Evolutionary conservation across 23 tunicate species (phyloP).

Genomic region (Trididemnum nubilum): DNA sequence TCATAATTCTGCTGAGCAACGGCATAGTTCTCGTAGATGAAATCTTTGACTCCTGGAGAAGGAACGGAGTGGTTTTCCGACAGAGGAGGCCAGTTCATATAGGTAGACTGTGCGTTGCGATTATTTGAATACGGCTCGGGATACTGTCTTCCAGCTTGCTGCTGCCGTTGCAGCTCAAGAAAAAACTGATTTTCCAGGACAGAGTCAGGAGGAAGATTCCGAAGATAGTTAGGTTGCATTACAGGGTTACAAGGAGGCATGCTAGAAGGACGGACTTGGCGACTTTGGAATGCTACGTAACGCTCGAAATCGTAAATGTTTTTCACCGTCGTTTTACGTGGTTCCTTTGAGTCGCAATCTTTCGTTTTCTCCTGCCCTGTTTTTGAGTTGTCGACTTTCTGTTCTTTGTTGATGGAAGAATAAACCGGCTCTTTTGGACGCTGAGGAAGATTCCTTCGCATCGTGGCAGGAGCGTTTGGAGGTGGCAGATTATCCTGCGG

Average conservation of each 20-base stretch:
- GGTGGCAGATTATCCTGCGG: neutral
- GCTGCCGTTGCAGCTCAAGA: neutral
- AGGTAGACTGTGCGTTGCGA: neutral
- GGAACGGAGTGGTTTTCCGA: neutral
- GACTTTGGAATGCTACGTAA: slow-evolving; percentile 14
- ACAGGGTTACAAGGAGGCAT: neutral
- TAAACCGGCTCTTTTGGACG: neutral
- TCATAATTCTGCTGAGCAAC: neutral
- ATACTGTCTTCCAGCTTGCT: neutral
- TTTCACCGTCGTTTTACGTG: slow-evolving; percentile 2
- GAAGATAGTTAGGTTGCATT: slow-evolving; percentile 12
- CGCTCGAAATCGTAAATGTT: slow-evolving; percentile 57
- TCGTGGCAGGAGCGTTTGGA: neutral
- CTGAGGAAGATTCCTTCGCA: neutral
- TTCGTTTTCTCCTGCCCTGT: neutral
- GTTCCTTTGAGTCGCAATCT: neutral
- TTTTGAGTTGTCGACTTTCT: neutral
- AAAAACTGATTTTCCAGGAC: neutral
- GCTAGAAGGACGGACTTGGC: neutral
- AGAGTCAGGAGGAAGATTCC: neutral
- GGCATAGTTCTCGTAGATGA: neutral
- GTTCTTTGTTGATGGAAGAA: neutral
- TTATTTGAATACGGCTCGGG: neutral
- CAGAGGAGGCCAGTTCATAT: slow-evolving; percentile 2
- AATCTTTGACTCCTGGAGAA: neutral